Evolutionary conservation across 2,888 invertebrate genomes (phyloP).

Genomic region (Harpalus rufipes): DNA sequence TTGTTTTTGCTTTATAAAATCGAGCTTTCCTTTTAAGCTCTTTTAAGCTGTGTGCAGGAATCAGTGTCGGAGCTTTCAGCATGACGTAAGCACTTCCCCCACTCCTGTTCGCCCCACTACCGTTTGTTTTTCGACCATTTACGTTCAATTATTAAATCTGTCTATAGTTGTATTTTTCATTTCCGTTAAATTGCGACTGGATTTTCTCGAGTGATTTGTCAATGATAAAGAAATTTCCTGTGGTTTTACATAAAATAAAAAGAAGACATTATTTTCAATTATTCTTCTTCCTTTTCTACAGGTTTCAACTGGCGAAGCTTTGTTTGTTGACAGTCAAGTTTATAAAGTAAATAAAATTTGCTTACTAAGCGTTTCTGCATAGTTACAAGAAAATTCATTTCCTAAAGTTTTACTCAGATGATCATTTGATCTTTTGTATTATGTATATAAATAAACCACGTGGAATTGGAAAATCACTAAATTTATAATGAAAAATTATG

Average conservation of each 20-base stretch:
- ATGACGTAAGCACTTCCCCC: conserved; percentile 26
- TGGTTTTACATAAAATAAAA: conserved; percentile 5
- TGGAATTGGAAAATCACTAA: no score
- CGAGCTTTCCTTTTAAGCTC: background rate
- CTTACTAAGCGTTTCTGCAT: background rate
- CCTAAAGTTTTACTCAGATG: background rate
- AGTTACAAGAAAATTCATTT: background rate
- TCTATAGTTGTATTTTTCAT: conserved; percentile 39
- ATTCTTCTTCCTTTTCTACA: conserved; percentile 17
- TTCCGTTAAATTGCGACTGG: conserved; percentile 29
- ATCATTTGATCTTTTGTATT: no score
- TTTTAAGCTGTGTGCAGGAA: background rate
- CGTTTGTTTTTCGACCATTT: conserved; percentile 47
- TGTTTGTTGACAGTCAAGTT: background rate
- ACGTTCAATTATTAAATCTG: conserved; percentile 42
- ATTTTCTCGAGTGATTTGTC: conserved; percentile 44
- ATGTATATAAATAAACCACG: no score
- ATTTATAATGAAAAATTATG: no score
- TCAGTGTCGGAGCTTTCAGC: background rate
- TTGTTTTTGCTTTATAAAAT: background rate
- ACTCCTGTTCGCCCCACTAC: background rate
- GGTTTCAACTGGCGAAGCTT: background rate
- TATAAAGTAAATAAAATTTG: background rate
- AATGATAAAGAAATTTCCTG: conserved; percentile 12
- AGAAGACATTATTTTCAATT: conserved; percentile 1